Evolutionary conservation across 1,140 invertebrate species (phyloP).

Genomic region (Ruditapes philippinarum): DNA sequence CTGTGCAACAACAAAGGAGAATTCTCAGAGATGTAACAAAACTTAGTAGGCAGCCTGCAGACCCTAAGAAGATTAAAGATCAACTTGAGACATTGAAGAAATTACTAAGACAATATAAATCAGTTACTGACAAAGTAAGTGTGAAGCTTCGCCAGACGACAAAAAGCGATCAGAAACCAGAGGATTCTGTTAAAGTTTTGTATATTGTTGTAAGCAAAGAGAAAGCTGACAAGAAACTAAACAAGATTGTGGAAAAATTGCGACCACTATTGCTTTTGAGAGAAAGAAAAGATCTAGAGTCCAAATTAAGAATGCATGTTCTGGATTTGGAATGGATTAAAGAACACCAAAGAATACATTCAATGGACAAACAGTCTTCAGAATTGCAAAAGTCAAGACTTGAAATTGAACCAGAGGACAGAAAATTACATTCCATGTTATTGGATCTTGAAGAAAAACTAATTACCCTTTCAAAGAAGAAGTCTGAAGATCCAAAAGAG

Average conservation of each 20-base stretch:
- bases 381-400: slow-evolving; percentile 19
- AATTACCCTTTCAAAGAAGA: neutral
- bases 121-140: neutral
- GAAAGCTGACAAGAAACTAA: neutral
- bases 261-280: neutral
- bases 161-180: neutral
- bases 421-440: neutral
- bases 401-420: slow-evolving; percentile 14
- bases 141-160: neutral
- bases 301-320: neutral
- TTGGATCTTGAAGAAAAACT: slow-evolving; percentile 30
- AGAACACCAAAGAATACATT: neutral
- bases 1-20: slow-evolving; percentile 17
- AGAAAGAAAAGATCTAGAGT: neutral
- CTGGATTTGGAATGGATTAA: neutral
- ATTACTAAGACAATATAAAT: neutral
- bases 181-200: slow-evolving; percentile 23
- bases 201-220: slow-evolving; percentile 20
- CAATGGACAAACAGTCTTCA: neutral
- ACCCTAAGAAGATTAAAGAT: neutral
- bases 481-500: neutral
- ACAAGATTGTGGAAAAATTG: slow-evolving; percentile 10
- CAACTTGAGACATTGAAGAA: neutral
- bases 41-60: neutral
- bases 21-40: neutral